Percentiles rank a stretch among this genome's conserved stretches.
Evolutionary conservation across 2,888 invertebrate genomes (phyloP).

Genomic region (Suillia variegata): DNA sequence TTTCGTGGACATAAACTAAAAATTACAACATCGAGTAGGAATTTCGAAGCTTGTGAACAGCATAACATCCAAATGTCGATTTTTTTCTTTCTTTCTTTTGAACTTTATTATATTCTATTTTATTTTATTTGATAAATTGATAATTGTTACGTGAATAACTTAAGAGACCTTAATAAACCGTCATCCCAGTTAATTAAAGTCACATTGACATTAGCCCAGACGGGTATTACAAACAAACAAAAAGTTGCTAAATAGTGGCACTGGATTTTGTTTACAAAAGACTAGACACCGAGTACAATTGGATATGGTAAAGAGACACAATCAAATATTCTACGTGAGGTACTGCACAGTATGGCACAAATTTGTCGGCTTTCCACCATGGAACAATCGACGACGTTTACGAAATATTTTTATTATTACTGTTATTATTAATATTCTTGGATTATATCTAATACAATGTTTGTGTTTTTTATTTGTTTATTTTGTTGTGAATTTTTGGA

Average conservation of each 20-base stretch:
- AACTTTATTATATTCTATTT: constrained; percentile 26
- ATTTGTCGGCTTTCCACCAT: constrained; percentile 11
- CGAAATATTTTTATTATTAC: not conserved
- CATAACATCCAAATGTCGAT: constrained; percentile 61
- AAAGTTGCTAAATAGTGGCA: too few species aligned
- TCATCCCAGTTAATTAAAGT: too few species aligned
- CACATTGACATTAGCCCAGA: too few species aligned
- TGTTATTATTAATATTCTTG: too few species aligned
- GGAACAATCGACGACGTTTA: too few species aligned
- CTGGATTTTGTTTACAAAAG: too few species aligned
- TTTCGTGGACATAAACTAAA: not conserved
- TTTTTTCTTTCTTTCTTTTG: too few species aligned
- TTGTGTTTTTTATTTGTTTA: constrained; percentile 42
- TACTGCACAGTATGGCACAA: constrained; percentile 63
- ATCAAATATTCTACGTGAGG: constrained; percentile 41
- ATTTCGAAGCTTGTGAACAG: constrained; percentile 44
- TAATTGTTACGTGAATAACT: constrained; percentile 1
- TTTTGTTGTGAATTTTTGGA: constrained; percentile 30
- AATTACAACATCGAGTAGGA: constrained; percentile 3
- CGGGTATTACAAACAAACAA: too few species aligned
- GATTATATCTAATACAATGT: too few species aligned
- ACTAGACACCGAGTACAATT: too few species aligned
- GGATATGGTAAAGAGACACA: too few species aligned
- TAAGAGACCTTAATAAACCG: too few species aligned
- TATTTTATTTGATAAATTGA: constrained; percentile 28